Conservation (phyloP, 2,888 invertebrate species). For the Eurytoma californica region DNA sequence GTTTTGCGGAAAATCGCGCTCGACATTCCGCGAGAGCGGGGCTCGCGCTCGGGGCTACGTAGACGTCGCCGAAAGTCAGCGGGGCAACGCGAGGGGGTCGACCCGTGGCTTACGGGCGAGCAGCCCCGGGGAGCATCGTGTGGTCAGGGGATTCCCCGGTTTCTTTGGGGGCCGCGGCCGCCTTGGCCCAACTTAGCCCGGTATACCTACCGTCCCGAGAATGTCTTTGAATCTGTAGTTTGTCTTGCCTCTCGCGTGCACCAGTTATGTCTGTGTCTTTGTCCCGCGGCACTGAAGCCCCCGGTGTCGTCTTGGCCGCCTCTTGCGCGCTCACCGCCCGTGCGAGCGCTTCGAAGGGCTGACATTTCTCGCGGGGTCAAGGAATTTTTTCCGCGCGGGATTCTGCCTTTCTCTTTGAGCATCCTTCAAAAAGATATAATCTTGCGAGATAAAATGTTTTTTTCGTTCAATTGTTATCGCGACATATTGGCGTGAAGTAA, state of each 20-base stretch:
- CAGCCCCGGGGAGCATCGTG: slow-evolving; percentile 64
- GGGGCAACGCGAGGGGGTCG: background rate
- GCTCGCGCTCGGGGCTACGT: slow-evolving; percentile 17
- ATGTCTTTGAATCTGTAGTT: slow-evolving; percentile 72
- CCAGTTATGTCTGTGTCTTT: background rate
- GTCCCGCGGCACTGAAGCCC: background rate
- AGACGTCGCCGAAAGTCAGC: background rate
- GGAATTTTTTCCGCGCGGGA: background rate
- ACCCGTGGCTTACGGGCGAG: background rate
- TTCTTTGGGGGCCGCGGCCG: slow-evolving; percentile 49
- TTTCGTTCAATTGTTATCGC: too few species aligned
- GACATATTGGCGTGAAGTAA: background rate
- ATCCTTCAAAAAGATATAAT: background rate
- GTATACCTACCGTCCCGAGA: slow-evolving; percentile 62
- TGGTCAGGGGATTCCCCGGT: slow-evolving; percentile 72
- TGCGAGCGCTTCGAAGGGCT: slow-evolving; percentile 43
- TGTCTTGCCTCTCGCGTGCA: background rate
- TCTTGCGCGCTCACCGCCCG: background rate
- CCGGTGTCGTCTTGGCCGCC: slow-evolving; percentile 14
- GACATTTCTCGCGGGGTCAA: slow-evolving; percentile 36
- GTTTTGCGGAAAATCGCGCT: slow-evolving; percentile 39
- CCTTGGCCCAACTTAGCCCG: slow-evolving; percentile 48
- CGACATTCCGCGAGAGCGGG: slow-evolving; percentile 49
- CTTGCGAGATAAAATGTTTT: too few species aligned
- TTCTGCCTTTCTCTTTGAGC: background rate